Base-by-base conservation (phyloP, 2,888 invertebrate genomes). In the Gerosis bhagava region DNA sequence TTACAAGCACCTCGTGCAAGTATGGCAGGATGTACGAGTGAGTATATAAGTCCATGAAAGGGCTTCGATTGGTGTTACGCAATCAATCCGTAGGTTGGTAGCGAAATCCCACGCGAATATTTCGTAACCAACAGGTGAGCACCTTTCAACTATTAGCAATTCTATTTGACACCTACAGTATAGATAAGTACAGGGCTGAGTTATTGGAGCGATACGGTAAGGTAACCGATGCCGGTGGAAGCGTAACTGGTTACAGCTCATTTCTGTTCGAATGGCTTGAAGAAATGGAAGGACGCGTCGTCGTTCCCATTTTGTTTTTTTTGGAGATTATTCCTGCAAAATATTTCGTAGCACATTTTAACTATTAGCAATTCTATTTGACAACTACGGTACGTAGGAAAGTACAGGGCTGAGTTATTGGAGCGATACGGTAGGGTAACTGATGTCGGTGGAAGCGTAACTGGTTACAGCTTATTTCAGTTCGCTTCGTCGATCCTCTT, bases 131-230 rank as follows among this genome's bases (percentile, higher is more conserved):
- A 53, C 65, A 57, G 61, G 60, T 62, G 63, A 51, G 53, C 62
- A 63, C 73, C 72, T 69, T 71, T 73, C 73, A 63, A 71, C 59
- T 59, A 77, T 77, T 77, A 67, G 73, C 73, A 68, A 73, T 70
- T 73, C 71, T 61, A 74, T 65, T 56, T 61, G 55, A 65, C 69
- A 64, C 70, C 69, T 65, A 71, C 67, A 53, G 50, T n/a, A n/a
- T n/a, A n/a, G n/a, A n/a, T n/a, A n/a, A n/a, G n/a, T n/a, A n/a
- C 29, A 50, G 17, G 26, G 26, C 32, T 26, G 34, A 46, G 46
- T 46, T 40, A 46, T 32, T 46, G 46, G 46, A 46, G 46, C 46
- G 46, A 39, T 19, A 7, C 37, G 32, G 39, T 34, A 32, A 16
- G n/a, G 31, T 24, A 46, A 46, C 34, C 46, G 15, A 28, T 26